Evolutionary conservation across 2,113 vertebrate species (phyloP).

Genomic region (Bujurquina vittata): DNA sequence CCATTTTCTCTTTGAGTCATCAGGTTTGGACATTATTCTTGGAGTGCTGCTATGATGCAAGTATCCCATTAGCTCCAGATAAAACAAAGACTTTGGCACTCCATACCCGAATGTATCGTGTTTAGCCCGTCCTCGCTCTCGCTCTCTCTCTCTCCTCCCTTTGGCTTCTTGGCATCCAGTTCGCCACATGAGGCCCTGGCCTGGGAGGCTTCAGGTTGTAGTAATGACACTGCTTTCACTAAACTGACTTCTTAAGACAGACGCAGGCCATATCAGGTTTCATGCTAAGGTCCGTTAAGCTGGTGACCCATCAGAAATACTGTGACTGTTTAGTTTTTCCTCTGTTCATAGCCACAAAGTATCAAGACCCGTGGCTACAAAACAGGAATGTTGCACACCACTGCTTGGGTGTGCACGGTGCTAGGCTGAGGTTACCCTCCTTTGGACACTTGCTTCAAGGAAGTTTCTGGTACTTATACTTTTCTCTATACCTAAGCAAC

Average conservation of each 20-base stretch:
- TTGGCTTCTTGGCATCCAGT: conserved; percentile 34
- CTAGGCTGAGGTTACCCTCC: no score
- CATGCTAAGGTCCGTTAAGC: conserved; percentile 53
- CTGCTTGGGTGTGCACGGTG: background rate
- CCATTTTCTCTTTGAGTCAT: conserved; percentile 73
- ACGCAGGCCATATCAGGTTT: conserved; percentile 56
- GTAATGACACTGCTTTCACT: conserved; percentile 67
- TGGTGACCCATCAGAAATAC: conserved; percentile 63
- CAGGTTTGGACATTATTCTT: conserved; percentile 70
- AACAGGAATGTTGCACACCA: conserved; percentile 3
- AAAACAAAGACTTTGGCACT: conserved; percentile 60
- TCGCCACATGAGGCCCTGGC: conserved; percentile 54
- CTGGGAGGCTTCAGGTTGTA: conserved; percentile 63
- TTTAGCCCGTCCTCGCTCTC: conserved; percentile 25
- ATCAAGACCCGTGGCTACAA: conserved; percentile 39
- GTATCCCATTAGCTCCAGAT: conserved; percentile 62
- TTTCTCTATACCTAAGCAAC: background rate
- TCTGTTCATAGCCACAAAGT: conserved; percentile 39
- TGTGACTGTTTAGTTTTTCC: conserved; percentile 38
- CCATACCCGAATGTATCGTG: conserved; percentile 46
- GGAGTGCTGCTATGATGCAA: conserved; percentile 68
- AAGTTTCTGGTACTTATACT: no score
- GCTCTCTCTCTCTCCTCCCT: conserved; percentile 27
- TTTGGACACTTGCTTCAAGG: no score
- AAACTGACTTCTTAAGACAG: conserved; percentile 41